Percentiles rank a stretch among this genome's conserved stretches.
These are phyloP conservation scores for Drosophila triauraria DNA, from an alignment of 1,140 invertebrate species.

Conservation along the genomic window DNA sequence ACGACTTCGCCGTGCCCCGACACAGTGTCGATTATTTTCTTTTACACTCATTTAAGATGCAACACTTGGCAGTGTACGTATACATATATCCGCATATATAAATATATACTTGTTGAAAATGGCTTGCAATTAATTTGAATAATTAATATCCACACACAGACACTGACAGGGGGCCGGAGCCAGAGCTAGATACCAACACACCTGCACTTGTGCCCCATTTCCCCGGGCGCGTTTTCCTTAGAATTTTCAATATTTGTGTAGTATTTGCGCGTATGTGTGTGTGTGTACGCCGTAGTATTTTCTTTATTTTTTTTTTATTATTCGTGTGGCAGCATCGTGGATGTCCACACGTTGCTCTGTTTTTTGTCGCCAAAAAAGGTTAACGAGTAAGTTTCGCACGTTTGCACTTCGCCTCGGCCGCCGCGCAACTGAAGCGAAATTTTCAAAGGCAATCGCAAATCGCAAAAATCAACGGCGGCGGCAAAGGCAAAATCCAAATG, in stretches of 20 bases:
- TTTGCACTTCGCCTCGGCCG: conserved; percentile 70
- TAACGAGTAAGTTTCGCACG: conserved; percentile 69
- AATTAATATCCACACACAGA: conserved; percentile 72
- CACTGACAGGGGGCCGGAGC: conserved; percentile 4
- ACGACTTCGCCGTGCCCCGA: conserved; percentile 18
- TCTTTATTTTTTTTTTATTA: conserved; percentile 40
- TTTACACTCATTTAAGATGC: conserved; percentile 49
- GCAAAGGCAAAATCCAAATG: conserved; percentile 36
- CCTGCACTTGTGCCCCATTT: conserved; percentile 75
- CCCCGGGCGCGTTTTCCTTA: conserved; percentile 55
- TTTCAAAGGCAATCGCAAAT: conserved; percentile 46
- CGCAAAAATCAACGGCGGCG: conserved; percentile 26
- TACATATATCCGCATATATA: conserved; percentile 4
- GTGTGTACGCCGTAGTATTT: conserved; percentile 32
- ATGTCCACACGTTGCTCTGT: conserved; percentile 59
- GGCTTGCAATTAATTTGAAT: conserved; percentile 76
- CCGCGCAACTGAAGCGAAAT: conserved; percentile 68
- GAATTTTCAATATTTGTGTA: conserved; percentile 61
- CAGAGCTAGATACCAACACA: conserved; percentile 59
- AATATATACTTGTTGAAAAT: conserved; percentile 60
- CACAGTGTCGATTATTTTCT: conserved; percentile 33
- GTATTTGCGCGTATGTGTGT: not conserved
- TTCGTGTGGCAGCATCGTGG: conserved; percentile 64
- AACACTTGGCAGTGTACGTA: conserved; percentile 26
- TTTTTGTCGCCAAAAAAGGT: conserved; percentile 29